Evolutionary conservation across 1,140 invertebrate species (phyloP), one percentile per base, ranked within the genome.

Genomic region (Leptinotarsa defecta): DNA sequence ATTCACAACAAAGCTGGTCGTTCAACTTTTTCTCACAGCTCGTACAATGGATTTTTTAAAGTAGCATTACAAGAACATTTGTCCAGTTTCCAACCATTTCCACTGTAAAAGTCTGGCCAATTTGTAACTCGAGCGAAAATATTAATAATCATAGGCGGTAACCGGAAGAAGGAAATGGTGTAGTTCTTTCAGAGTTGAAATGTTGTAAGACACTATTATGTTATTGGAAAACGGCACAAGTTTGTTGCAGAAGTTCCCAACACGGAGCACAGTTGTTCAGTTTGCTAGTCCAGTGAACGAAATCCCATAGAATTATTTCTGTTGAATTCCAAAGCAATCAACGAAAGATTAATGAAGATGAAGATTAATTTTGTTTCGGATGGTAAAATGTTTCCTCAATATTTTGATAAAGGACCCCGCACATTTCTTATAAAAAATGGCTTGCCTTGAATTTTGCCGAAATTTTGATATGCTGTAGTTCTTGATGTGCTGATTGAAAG

Each of bases 221-320:
- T 70, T 70, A 49, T 70, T 70, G 48, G 68, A 70, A 70, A 70
- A 70, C 48, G 68, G 43, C 68, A 70, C 68, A 49, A 70, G 68
- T 70, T 70, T 70, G 68, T 70, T 70, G 19, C 68, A 70, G 68
- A 43, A 70, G 68, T 57, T 70, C 68, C 48, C 68, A 49, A 70
- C 68, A 70, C 48, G 20, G 20, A 24, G 15, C 63, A 27, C 34
- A 43, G 34, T n/a, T 65, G 19, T 15, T 13, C 13, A 22, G 20
- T 65, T 19, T 57, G 6, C 13, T 65, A 65, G 63, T 20, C 63
- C 63, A 65, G 63, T 65, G 4, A 65, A 65, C 17, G 15, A 57
- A 57, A 11, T 11, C 34, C 34, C 34, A 43, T 11, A 43, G 8
- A 43, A 43, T 8, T 43, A 34, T 11, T 43, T 43, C 8, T 43